Base-by-base conservation (phyloP, 2,888 invertebrate species). In the Drosophila siamana region DNA sequence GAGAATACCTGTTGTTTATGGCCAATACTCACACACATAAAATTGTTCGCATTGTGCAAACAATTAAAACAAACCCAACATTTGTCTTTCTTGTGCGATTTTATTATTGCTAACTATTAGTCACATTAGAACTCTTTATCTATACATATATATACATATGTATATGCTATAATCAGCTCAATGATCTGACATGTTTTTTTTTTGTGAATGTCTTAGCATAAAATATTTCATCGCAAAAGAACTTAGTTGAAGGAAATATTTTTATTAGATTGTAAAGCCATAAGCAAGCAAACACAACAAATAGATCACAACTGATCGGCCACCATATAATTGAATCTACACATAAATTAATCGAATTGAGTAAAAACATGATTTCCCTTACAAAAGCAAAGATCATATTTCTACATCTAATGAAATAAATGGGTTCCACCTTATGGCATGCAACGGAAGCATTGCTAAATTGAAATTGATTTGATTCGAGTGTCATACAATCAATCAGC, bases 1-100 rank as follows among this genome's bases (percentile, higher is more conserved):
- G n/a, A 6, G n/a, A 6, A 26, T 22, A 28, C 2, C 30, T 13
- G 41, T 60, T 33, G 28, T 54, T 60, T 60, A 41, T 43, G 43
- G 15, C 41, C 55, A 24, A 41, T 19, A 51, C 33, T 36, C 54
- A 60, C 19, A 52, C 40, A 28, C 40, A 52, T 11, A 54, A 28
- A n/a, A 19, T 26, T 26, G 19, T 30, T 43, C 28, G n/a, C 19
- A 41, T 55, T 24, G 41, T 33, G 41, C 38, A 52, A 52, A 41
- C 40, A 52, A 16, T 41, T 41, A 19, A 41, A 16, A 22, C n/a
- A 4, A 30, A 13, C 19, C 44, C 7, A 11, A 15, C n/a, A 11
- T 44, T 19, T 19, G 7, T 5, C 11, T 40, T 40, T 26, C 9
- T 48, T 50, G 36, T 36, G 11, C 30, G 28, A 47, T 51, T 26